These are phyloP conservation scores for Squalus acanthias DNA, from an alignment of 2,797 vertebrate genomes.

Conservation along the genomic window DNA sequence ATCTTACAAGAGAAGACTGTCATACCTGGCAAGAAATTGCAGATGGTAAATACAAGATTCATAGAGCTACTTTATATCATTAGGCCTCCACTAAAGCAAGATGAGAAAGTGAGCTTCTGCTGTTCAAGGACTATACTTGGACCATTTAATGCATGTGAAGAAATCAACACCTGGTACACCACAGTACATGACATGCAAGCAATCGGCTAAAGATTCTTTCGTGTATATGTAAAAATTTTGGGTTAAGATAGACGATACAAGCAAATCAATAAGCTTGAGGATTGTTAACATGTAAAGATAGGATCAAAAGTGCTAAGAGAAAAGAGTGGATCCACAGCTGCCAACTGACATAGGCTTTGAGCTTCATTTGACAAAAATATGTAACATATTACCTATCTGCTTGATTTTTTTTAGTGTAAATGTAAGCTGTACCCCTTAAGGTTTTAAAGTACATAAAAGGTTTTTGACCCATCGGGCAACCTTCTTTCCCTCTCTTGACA, in stretches of 20 bases:
- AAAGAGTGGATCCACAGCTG: neutral
- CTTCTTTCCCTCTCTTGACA: neutral
- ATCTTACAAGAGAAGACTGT: neutral
- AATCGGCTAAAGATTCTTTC: neutral
- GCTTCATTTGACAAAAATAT: neutral
- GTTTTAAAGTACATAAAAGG: neutral
- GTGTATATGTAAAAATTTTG: neutral
- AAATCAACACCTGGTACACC: neutral
- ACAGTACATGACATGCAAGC: neutral
- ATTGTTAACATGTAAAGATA: neutral
- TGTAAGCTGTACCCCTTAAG: neutral
- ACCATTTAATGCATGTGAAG: neutral
- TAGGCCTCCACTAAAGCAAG: neutral
- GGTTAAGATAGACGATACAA: neutral
- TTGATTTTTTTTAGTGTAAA: neutral
- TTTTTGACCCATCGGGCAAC: neutral
- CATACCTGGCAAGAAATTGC: neutral
- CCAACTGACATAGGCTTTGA: neutral
- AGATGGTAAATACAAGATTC: neutral
- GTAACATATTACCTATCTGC: neutral
- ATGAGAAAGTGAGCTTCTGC: neutral
- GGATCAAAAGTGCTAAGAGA: neutral
- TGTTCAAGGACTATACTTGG: neutral
- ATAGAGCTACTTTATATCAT: neutral
- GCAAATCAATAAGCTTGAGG: neutral